These are phyloP conservation scores for Drosophila mercatorum DNA, from an alignment of 2,888 invertebrate genomes.

Conservation along the genomic window DNA sequence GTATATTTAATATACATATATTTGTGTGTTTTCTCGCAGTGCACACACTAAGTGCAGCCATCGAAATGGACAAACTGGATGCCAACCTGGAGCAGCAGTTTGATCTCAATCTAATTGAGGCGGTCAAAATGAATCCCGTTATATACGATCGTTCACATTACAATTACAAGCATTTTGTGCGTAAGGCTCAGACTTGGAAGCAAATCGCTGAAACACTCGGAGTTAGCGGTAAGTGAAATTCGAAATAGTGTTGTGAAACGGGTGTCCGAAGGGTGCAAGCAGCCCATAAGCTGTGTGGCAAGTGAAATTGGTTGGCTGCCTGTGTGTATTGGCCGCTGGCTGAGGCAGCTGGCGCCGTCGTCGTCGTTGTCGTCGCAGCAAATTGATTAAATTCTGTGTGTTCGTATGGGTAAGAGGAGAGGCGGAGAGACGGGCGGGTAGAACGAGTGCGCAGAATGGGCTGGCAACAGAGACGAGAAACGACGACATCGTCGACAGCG, in stretches of 20 bases:
- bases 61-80: constrained; percentile 81
- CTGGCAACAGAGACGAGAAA: constrained; percentile 61
- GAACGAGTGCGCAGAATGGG: constrained; percentile 30
- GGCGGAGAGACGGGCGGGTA: background rate
- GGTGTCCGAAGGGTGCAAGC: constrained; percentile 43
- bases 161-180: constrained; percentile 82
- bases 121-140: constrained; percentile 83
- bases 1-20: constrained; percentile 38
- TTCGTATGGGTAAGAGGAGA: constrained; percentile 15
- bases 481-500: constrained; percentile 51
- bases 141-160: constrained; percentile 83
- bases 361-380: constrained; percentile 46
- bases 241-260: constrained; percentile 18
- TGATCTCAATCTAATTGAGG: constrained; percentile 82
- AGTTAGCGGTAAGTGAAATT: constrained; percentile 81
- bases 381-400: constrained; percentile 63
- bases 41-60: constrained; percentile 74
- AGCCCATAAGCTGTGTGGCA: constrained; percentile 48
- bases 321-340: constrained; percentile 14
- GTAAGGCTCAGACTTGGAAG: constrained; percentile 83
- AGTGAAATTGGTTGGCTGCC: constrained; percentile 56
- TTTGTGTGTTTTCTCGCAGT: constrained; percentile 51
- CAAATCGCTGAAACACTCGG: constrained; percentile 82
- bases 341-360: constrained; percentile 25
- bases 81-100: constrained; percentile 83